phyloP scores from a whole-genome alignment of 2,113 vertebrate species.

The Cyanoramphus novaezelandiae region DNA sequence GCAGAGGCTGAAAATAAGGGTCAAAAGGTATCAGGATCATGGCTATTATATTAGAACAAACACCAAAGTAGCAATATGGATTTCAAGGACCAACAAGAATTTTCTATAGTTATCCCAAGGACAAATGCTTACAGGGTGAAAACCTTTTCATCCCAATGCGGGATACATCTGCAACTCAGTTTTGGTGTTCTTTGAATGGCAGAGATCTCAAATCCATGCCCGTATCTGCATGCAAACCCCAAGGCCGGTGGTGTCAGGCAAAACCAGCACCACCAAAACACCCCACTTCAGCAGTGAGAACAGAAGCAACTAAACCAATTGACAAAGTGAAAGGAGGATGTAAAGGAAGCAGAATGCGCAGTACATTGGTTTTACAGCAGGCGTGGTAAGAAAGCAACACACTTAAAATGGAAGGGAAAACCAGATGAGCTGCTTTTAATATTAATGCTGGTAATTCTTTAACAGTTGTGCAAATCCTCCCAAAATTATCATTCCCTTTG shows the following conservation, averaged over 20 bases:
- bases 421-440: conserved; percentile 35
- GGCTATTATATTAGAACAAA: background rate
- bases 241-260: background rate
- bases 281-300: background rate
- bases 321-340: background rate
- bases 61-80: background rate
- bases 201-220: background rate
- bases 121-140: background rate
- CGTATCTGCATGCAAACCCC: background rate
- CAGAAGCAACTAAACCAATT: background rate
- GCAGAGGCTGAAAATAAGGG: background rate
- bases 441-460: conserved; percentile 42
- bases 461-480: conserved; percentile 47
- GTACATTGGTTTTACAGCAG: background rate
- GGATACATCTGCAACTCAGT: background rate
- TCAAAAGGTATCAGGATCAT: background rate
- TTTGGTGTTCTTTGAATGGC: background rate
- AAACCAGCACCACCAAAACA: background rate
- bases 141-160: background rate
- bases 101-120: background rate
- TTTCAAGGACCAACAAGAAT: background rate
- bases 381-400: background rate
- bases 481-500: conserved; percentile 50
- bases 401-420: background rate
- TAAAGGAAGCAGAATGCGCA: background rate